Percentiles rank a stretch among this genome's conserved stretches.
Evolutionary conservation across 2,888 invertebrate species (phyloP).

Genomic region (Limnephilus auricula): DNA sequence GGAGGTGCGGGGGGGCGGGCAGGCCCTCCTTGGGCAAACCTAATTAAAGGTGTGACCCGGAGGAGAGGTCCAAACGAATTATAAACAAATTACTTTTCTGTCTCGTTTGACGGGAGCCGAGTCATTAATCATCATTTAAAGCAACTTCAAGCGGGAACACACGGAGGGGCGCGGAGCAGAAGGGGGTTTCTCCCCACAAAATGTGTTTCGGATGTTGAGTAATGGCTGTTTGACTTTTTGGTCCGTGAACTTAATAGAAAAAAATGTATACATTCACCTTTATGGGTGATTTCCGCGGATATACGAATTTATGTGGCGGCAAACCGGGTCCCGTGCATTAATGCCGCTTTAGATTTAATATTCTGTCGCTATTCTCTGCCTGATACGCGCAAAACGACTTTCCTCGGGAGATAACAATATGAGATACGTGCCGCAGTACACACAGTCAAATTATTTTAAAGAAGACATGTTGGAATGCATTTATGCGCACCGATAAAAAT

Average conservation of each 20-base stretch:
- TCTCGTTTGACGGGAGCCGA: slow-evolving; percentile 56
- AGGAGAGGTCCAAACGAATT: slow-evolving; percentile 58
- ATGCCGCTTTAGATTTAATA: slow-evolving; percentile 17
- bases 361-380: slow-evolving; percentile 19
- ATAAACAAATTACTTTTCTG: slow-evolving; percentile 65
- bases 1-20: background rate
- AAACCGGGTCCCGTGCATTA: slow-evolving; percentile 34
- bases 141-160: slow-evolving; percentile 44
- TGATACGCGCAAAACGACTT: background rate
- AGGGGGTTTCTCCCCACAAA: slow-evolving; percentile 52
- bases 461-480: too few species aligned
- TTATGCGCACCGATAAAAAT: too few species aligned
- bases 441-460: too few species aligned
- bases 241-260: slow-evolving; percentile 63
- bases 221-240: slow-evolving; percentile 65
- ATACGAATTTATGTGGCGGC: slow-evolving; percentile 39
- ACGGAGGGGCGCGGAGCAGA: slow-evolving; percentile 28
- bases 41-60: slow-evolving; percentile 58
- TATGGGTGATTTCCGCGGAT: slow-evolving; percentile 58
- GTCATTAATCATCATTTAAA: slow-evolving; percentile 64
- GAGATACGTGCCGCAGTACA: background rate
- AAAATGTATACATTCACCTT: slow-evolving; percentile 59
- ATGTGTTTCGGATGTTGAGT: slow-evolving; percentile 65
- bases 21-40: slow-evolving; percentile 37
- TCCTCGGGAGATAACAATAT: background rate